These are phyloP conservation scores for Drosophila sp. DNA, from an alignment of 1,140 invertebrate species.

Conservation along the genomic window DNA sequence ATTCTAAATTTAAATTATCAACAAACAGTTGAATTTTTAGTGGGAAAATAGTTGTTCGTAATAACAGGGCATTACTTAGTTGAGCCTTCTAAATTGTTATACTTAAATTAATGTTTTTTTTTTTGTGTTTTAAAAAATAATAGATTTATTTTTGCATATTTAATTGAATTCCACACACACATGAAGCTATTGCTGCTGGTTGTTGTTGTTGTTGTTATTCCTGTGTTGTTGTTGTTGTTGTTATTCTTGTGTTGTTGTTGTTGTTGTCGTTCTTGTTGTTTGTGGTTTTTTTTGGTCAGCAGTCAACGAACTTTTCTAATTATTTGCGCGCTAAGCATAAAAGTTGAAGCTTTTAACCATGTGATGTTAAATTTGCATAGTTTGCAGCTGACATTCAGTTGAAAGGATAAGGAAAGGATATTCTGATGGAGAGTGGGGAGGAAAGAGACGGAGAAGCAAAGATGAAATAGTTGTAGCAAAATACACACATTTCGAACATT, in stretches of 20 bases:
- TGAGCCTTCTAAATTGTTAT: not conserved
- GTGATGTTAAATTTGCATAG: conserved; percentile 48
- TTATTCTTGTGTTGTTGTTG: conserved; percentile 13
- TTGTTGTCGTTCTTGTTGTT: conserved; percentile 14
- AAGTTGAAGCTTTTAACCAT: conserved; percentile 55
- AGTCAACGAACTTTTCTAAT: conserved; percentile 60
- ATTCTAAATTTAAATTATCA: too few species aligned
- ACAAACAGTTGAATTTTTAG: too few species aligned
- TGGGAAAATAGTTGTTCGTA: too few species aligned
- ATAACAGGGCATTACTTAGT: conserved; percentile 5
- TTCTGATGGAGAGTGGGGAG: not conserved
- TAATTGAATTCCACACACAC: conserved; percentile 57
- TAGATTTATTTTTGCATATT: conserved; percentile 66
- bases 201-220: conserved; percentile 16
- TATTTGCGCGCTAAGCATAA: conserved; percentile 56
- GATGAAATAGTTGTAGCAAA: not conserved
- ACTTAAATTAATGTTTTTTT: conserved; percentile 20
- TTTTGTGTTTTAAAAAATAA: conserved; percentile 32
- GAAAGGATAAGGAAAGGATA: not conserved
- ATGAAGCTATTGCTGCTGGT: conserved; percentile 16
- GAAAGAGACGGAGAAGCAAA: not conserved
- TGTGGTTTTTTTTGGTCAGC: conserved; percentile 37
- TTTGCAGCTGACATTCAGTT: conserved; percentile 30
- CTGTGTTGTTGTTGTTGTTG: conserved; percentile 10
- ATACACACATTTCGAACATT: not conserved